These are phyloP conservation scores for Palaemon carinicauda DNA, from an alignment of 1,140 invertebrate genomes.

Conservation along the genomic window DNA sequence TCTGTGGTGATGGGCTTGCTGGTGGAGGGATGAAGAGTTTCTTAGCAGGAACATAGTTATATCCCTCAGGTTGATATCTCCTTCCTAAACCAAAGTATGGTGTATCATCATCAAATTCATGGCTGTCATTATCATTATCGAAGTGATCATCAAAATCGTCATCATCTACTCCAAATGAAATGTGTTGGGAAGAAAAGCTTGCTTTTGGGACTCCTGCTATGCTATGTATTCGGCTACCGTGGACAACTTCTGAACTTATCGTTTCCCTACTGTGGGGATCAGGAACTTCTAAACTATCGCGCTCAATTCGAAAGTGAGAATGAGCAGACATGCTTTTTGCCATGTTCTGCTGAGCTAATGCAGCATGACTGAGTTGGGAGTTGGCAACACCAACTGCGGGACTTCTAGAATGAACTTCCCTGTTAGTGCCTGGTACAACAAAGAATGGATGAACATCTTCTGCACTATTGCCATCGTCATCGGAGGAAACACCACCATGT, in stretches of 20 bases:
- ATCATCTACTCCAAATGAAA: neutral
- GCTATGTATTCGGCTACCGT: too few relatives aligned
- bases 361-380: neutral
- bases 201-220: neutral
- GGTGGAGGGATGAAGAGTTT: constrained; percentile 30
- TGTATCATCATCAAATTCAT: constrained; percentile 5
- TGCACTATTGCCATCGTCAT: neutral
- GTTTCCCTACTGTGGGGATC: neutral
- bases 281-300: neutral
- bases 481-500: neutral
- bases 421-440: neutral
- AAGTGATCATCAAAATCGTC: constrained; percentile 13
- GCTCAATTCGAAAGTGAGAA: neutral
- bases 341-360: neutral
- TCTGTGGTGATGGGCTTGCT: neutral
- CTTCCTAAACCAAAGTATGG: constrained; percentile 33
- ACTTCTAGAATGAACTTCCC: neutral
- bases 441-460: neutral
- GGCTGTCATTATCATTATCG: constrained; percentile 9
- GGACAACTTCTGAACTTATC: neutral
- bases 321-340: neutral
- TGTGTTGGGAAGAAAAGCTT: neutral
- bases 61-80: constrained; percentile 47
- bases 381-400: neutral
- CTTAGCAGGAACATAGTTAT: neutral